Base-by-base conservation (phyloP, 2,113 vertebrate genomes). In the Colistium nudipinnis region DNA sequence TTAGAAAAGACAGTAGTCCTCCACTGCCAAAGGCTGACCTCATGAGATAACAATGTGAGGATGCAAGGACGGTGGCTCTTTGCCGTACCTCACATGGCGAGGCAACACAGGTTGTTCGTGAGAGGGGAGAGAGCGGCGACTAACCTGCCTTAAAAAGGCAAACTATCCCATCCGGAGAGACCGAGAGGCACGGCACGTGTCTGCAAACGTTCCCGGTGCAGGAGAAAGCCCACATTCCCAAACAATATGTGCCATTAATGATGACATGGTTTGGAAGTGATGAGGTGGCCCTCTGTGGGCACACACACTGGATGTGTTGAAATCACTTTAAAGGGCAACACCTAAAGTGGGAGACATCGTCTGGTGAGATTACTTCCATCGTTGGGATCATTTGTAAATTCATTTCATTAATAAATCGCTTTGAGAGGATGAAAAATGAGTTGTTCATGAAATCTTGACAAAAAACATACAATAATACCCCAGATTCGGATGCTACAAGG, bases 141-240 rank as follows among this genome's bases (percentile, higher is more conserved):
- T 6, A 74, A 84, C 76, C 82, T 93, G 92, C 84, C 94, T 95
- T 92, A 92, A 94, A 94, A 95, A 94, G 94, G 94, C 93, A 94
- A 95, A 90, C 89, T 91, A 95, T 93, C 90, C 85, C 45, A 12
- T 54, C 56, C 52, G 13, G 10, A 19, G 75, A 75, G 59, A 63
- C 49, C 43, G 66, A 10, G 25, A 35, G 57, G 41, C 2, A 5
- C 38, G 25, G 20, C 33, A 17, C 20, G 35, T 20, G 51, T 43
- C n/a, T 47, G 16, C 8, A 47, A 12, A 7, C 6, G 24, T 24
- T 49, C 47, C 22, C 47, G 43, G 3, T 5, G 24, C 47, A 17
- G n/a, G 31, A 72, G 35, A 62, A 69, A 61, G 22, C 55, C 8
- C 43, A 51, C 49, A 44, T 10, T 41, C 45, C 68, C 77, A 85